Evolutionary conservation across 2,797 vertebrate species (phyloP).

Genomic region (Lacerta viridis): DNA sequence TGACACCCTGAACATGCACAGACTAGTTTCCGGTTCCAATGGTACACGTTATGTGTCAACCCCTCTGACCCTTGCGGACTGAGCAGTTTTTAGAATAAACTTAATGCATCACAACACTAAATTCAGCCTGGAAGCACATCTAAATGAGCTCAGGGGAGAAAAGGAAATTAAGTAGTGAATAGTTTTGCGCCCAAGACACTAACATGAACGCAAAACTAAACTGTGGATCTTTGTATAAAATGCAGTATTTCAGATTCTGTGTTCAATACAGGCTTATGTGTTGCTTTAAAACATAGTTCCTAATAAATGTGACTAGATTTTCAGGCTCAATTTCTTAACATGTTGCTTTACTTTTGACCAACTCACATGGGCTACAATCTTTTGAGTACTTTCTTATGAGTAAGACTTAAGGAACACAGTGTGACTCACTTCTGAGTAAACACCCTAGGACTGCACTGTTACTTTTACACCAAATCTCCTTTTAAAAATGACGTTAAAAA

Average conservation of each 20-base stretch:
- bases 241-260: background rate
- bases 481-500: background rate
- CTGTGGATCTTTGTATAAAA: background rate
- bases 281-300: background rate
- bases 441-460: background rate
- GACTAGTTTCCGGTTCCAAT: background rate
- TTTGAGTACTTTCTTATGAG: background rate
- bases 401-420: background rate
- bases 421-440: background rate
- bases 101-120: constrained; percentile 18
- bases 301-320: background rate
- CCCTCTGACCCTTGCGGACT: background rate
- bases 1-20: background rate
- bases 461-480: background rate
- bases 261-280: background rate
- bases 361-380: background rate
- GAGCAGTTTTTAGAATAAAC: background rate
- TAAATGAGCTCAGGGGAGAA: background rate
- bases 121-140: background rate
- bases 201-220: background rate
- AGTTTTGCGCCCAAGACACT: background rate
- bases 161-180: background rate
- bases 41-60: background rate
- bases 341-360: background rate
- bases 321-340: background rate